A percentile compares a stretch with the other conserved stretches of the same genome.
Evolutionary conservation across 2,888 invertebrate genomes (phyloP).

Genomic region (Hypercompe scribonia): DNA sequence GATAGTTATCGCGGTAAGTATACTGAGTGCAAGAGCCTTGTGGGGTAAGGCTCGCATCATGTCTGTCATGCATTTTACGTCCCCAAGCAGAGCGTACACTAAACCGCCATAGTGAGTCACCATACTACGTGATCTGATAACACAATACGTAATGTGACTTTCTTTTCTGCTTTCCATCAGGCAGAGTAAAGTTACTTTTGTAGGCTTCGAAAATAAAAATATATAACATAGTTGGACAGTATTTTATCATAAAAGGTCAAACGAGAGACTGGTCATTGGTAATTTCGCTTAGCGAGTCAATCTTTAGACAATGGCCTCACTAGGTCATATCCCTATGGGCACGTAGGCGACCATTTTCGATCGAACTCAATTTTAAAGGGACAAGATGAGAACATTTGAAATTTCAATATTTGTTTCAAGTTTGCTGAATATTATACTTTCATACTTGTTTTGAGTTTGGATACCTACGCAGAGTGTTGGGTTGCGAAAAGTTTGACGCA

Average conservation of each 20-base stretch:
- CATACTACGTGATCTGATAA: too few relatives aligned
- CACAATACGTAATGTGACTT: too few relatives aligned
- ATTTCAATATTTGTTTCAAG: conserved; percentile 14
- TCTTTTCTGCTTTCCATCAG: too few relatives aligned
- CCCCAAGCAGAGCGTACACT: too few relatives aligned
- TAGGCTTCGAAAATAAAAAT: too few relatives aligned
- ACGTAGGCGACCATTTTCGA: conserved; percentile 25
- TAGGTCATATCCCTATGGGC: conserved; percentile 26
- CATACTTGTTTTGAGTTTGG: not conserved
- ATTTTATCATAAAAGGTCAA: not conserved
- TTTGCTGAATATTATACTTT: conserved; percentile 2
- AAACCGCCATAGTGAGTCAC: too few relatives aligned
- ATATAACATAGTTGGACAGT: too few relatives aligned
- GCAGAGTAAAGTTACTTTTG: too few relatives aligned
- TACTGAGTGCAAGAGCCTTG: too few relatives aligned
- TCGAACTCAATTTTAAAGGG: conserved; percentile 32
- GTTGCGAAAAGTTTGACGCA: not conserved
- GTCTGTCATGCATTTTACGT: too few relatives aligned
- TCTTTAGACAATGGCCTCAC: conserved; percentile 22
- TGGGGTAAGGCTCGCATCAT: too few relatives aligned
- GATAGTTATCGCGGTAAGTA: too few relatives aligned
- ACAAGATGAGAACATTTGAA: conserved; percentile 14
- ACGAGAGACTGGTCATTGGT: not conserved
- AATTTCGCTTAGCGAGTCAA: conserved; percentile 18
- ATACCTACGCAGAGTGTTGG: conserved; percentile 2